These are phyloP conservation scores for Callithrix jacchus DNA, from an alignment of 2,113 vertebrate genomes.

Conservation along the genomic window DNA sequence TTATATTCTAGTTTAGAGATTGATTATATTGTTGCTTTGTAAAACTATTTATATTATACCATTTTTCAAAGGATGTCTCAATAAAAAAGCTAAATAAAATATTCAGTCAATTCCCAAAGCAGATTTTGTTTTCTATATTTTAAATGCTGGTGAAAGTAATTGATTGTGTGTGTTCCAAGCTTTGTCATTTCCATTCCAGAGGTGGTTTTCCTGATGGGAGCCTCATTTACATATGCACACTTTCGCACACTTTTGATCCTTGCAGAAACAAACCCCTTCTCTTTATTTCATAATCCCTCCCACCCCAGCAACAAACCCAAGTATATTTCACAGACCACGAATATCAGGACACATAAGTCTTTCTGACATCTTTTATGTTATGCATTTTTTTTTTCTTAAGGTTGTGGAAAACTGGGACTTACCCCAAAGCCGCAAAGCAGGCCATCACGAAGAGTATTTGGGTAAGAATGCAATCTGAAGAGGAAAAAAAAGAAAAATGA, in stretches of 20 bases:
- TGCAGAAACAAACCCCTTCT: slow-evolving; percentile 56
- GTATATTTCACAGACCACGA: slow-evolving; percentile 77
- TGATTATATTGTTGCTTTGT: slow-evolving; percentile 97
- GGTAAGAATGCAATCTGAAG: slow-evolving; percentile 85
- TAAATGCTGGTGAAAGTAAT: slow-evolving; percentile 81
- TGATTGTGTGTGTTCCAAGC: slow-evolving; percentile 78
- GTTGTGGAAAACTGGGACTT: slow-evolving; percentile 84
- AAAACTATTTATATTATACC: slow-evolving; percentile 91
- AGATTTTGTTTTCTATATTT: slow-evolving; percentile 83
- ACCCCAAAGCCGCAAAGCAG: slow-evolving; percentile 84
- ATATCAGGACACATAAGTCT: slow-evolving; percentile 75
- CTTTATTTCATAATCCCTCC: slow-evolving; percentile 64
- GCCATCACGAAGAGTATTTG: slow-evolving; percentile 84
- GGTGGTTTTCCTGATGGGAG: slow-evolving; percentile 71
- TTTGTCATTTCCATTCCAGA: slow-evolving; percentile 73
- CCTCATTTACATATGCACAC: slow-evolving; percentile 73
- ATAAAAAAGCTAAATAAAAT: slow-evolving; percentile 85
- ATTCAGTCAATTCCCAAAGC: slow-evolving; percentile 78
- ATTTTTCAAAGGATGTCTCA: slow-evolving; percentile 88
- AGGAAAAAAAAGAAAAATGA: slow-evolving; percentile 68
- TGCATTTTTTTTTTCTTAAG: slow-evolving; percentile 80
- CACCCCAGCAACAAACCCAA: not conserved
- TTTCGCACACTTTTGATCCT: slow-evolving; percentile 64
- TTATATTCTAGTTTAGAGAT: slow-evolving; percentile 93
- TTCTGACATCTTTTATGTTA: slow-evolving; percentile 78